Base-by-base conservation (phyloP, 2,888 invertebrate species). In the Torymus texanus region DNA sequence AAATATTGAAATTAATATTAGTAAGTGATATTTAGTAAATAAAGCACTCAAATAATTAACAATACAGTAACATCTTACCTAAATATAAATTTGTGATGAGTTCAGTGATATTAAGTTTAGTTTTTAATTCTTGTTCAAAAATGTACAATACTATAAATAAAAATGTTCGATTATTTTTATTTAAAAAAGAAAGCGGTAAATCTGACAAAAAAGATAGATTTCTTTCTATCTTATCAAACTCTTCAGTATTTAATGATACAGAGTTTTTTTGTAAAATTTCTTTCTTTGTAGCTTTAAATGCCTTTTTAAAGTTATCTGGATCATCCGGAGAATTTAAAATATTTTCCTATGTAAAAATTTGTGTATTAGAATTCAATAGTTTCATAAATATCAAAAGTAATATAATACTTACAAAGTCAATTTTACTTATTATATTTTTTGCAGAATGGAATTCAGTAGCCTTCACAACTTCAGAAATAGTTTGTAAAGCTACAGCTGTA, bases 131-230 rank as follows among this genome's bases (percentile, higher is more conserved):
- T 78, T 82, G 84, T 41, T 81, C 84, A 50, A 88, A 79, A 18
- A 82, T 79, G 75, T 85, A 88, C 29, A 85, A 65, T 2, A 85
- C n/a, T n/a, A 88, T 74, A 61, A 88, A 85, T 18, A 84, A 82
- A 61, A 87, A 71, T 24, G 76, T 83, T 82, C 84, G 85, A 10
- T 86, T 24, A 74, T 85, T 75, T 16, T 65, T 24, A 41, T 75
- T 78, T 2, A 88, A 72, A 72, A 84, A 82, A 2, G 82, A 82
- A 50, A 86, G 73, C 12, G 88, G 88, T 62, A 88, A 72, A 78
- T 78, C 59, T 71, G 74, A 73, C 63, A 86, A 78, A 50, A 88
- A 65, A 66, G 79, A 51, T 58, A 87, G 82, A 66, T 78, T 77
- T 16, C 75, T 65, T 71, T 78, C 68, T 58, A 84, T 79, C 66